phyloP scores from a whole-genome alignment of 2,797 vertebrate species.

The Myiotriccus ornatus region DNA sequence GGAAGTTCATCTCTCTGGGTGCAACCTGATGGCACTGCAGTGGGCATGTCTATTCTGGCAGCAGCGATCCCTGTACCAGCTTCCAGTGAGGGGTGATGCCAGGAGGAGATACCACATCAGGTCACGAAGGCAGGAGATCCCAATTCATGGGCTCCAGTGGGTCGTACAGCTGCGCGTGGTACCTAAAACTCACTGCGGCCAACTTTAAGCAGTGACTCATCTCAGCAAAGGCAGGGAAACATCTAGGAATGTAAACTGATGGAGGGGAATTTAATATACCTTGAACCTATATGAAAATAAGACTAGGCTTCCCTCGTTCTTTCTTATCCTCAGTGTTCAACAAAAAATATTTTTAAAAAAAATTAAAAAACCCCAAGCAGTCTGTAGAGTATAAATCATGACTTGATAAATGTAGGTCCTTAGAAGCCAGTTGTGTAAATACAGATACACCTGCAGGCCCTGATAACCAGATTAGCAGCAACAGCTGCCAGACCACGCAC shows the following conservation, averaged over 20 bases:
- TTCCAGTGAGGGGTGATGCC: accelerated
- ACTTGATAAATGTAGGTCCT: constrained; percentile 61
- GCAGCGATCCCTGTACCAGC: background rate
- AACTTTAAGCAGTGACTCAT: background rate
- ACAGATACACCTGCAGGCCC: constrained; percentile 65
- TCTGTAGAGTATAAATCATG: constrained; percentile 58
- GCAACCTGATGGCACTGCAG: background rate
- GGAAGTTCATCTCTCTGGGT: background rate
- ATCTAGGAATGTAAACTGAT: background rate
- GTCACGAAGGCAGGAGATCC: background rate
- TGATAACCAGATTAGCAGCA: constrained; percentile 68
- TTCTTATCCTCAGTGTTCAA: background rate
- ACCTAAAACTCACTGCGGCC: accelerated
- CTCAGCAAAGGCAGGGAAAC: background rate
- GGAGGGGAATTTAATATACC: background rate
- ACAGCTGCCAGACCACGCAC: constrained; percentile 64
- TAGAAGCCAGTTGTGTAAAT: constrained; percentile 71
- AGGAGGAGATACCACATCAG: background rate
- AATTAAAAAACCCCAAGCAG: background rate
- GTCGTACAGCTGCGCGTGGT: accelerated
- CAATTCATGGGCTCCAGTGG: background rate
- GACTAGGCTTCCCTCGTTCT: background rate
- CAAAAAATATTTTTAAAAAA: background rate
- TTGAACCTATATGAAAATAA: constrained; percentile 23
- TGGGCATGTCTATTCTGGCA: constrained; percentile 28